These are phyloP conservation scores for Molorchus minor DNA, from an alignment of 2,888 invertebrate genomes.

Conservation along the genomic window DNA sequence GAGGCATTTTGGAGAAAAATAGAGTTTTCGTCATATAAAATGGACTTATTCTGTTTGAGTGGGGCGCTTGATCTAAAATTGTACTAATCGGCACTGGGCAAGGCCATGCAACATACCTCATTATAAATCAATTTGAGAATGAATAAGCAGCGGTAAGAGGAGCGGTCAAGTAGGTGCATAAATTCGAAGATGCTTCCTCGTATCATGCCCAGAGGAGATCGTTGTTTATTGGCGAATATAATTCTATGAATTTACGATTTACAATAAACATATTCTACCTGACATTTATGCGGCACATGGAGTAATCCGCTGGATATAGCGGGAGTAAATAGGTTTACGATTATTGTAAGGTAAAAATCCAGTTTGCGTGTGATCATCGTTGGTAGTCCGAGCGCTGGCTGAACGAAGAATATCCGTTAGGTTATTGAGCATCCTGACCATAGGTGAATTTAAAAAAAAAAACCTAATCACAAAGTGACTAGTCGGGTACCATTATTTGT, in stretches of 20 bases:
- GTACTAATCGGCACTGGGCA: background rate
- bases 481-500: too few relatives aligned
- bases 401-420: too few relatives aligned
- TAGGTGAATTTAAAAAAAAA: too few relatives aligned
- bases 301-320: constrained; percentile 6
- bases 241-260: constrained; percentile 25
- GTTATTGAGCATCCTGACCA: too few relatives aligned
- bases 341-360: background rate
- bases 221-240: constrained; percentile 25
- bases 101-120: background rate
- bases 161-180: constrained; percentile 26
- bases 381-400: too few relatives aligned
- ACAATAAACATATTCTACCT: constrained; percentile 23
- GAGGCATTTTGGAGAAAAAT: too few relatives aligned
- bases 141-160: constrained; percentile 8
- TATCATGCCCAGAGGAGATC: constrained; percentile 15
- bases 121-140: constrained; percentile 13
- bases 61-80: background rate
- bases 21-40: too few relatives aligned
- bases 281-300: constrained; percentile 22
- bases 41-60: too few relatives aligned
- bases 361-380: too few relatives aligned
- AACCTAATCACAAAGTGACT: too few relatives aligned
- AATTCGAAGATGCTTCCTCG: constrained; percentile 23
- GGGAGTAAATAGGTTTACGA: background rate